These are phyloP conservation scores for Brachionichthys hirsutus DNA, from an alignment of 2,113 vertebrate genomes.

Conservation along the genomic window DNA sequence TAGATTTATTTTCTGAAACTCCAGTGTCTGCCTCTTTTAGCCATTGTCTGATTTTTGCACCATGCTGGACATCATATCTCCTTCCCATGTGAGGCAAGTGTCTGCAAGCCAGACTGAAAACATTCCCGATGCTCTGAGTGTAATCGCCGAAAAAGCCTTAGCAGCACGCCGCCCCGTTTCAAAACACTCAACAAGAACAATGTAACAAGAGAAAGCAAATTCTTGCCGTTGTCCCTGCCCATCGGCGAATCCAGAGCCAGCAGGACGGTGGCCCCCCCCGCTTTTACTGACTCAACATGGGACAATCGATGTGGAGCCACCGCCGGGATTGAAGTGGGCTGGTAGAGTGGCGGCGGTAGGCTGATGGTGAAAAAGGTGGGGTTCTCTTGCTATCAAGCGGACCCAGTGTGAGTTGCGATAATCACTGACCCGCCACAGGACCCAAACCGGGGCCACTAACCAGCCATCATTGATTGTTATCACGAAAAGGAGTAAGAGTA, in stretches of 20 bases:
- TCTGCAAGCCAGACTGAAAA: constrained; percentile 46
- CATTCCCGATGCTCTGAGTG: constrained; percentile 13
- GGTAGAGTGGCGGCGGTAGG: background rate
- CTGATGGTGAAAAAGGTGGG: constrained; percentile 45
- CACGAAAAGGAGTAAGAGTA: constrained; percentile 45
- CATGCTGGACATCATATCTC: constrained; percentile 17
- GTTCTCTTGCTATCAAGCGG: constrained; percentile 41
- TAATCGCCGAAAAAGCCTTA: constrained; percentile 53
- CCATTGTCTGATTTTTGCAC: constrained; percentile 30
- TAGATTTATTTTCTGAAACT: background rate
- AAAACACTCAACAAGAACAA: constrained; percentile 29
- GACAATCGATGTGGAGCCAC: constrained; percentile 52
- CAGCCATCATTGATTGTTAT: constrained; percentile 64
- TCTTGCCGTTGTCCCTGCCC: constrained; percentile 12
- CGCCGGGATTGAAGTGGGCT: constrained; percentile 9
- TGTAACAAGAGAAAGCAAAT: constrained; percentile 59
- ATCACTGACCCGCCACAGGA: constrained; percentile 48
- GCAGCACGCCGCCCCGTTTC: constrained; percentile 44
- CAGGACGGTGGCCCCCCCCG: constrained; percentile 23
- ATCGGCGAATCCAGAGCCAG: constrained; percentile 9
- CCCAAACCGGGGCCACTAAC: constrained; percentile 34
- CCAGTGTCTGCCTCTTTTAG: constrained; percentile 24
- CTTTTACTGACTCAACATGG: constrained; percentile 34
- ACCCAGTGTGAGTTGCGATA: constrained; percentile 50
- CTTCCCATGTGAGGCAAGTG: constrained; percentile 24